Evolutionary conservation across 2,797 vertebrate genomes (phyloP).

Genomic region (Xenops minutus): DNA sequence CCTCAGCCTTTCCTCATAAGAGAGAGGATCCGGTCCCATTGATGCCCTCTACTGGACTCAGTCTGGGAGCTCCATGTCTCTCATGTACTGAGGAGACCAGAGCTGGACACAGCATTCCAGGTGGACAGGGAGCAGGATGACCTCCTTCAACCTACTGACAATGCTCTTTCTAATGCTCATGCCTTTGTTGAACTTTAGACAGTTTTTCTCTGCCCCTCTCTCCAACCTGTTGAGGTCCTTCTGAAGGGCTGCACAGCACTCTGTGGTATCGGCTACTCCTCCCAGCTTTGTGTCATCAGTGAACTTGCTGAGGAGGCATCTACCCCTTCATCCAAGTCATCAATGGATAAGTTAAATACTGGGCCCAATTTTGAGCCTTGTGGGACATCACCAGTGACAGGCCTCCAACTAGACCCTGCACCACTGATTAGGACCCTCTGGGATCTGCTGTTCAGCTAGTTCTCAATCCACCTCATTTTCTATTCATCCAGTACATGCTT

Average conservation of each 20-base stretch:
- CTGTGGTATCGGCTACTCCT: fast-evolving
- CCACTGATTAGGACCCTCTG: background rate
- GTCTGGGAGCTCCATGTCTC: background rate
- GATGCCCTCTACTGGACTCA: background rate
- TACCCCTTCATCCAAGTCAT: background rate
- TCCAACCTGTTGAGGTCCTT: fast-evolving
- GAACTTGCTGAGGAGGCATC: background rate
- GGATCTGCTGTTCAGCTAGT: background rate
- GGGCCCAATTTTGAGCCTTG: background rate
- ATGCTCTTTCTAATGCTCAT: background rate
- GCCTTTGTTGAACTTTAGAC: background rate
- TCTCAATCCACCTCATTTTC: background rate
- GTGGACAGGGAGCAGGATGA: background rate
- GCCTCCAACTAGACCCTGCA: background rate
- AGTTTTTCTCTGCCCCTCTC: background rate
- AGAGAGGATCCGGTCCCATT: background rate
- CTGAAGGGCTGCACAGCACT: background rate
- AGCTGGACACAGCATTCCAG: background rate
- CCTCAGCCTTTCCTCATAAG: fast-evolving
- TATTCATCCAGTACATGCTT: background rate
- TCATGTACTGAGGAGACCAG: background rate
- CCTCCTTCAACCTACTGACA: background rate
- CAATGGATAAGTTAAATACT: background rate
- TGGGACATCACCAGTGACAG: background rate
- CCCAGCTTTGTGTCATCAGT: background rate